Conservation (phyloP, 2,797 vertebrate genomes). For the Fistularia tabacaria region DNA sequence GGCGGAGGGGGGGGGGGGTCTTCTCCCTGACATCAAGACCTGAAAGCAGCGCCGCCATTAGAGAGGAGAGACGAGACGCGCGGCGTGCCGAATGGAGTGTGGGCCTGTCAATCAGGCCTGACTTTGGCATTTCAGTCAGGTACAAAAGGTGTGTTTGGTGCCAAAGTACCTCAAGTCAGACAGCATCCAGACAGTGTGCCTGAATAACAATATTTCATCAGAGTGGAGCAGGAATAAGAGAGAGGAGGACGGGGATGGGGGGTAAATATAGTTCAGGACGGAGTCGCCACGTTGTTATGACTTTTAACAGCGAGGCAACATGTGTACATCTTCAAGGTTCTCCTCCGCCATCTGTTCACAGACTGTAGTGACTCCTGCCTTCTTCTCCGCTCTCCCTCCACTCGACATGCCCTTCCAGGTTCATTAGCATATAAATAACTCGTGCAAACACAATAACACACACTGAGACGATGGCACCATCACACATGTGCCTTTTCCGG, state of each 20-base stretch:
- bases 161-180: slow-evolving; percentile 61
- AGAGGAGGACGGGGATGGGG: slow-evolving; percentile 27
- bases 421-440: slow-evolving; percentile 69
- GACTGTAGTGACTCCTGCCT: slow-evolving; percentile 9
- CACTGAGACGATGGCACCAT: slow-evolving; percentile 21
- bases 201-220: slow-evolving; percentile 67
- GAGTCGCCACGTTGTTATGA: slow-evolving; percentile 24
- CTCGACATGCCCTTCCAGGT: slow-evolving; percentile 41
- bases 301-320: slow-evolving; percentile 30
- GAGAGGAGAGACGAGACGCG: slow-evolving; percentile 34
- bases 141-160: slow-evolving; percentile 57
- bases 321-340: slow-evolving; percentile 31
- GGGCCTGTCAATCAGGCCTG: slow-evolving; percentile 57
- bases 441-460: slow-evolving; percentile 37
- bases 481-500: slow-evolving; percentile 36
- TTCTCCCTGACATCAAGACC: slow-evolving; percentile 20
- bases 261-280: slow-evolving; percentile 42
- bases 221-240: slow-evolving; percentile 47
- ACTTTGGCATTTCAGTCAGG: slow-evolving; percentile 62
- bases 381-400: slow-evolving; percentile 5
- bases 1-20: slow-evolving; percentile 20
- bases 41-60: slow-evolving; percentile 28
- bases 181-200: slow-evolving; percentile 46
- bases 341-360: slow-evolving; percentile 33
- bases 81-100: slow-evolving; percentile 42